Evolutionary conservation across 2,113 vertebrate genomes (phyloP).

Genomic region (Rattus norvegicus): DNA sequence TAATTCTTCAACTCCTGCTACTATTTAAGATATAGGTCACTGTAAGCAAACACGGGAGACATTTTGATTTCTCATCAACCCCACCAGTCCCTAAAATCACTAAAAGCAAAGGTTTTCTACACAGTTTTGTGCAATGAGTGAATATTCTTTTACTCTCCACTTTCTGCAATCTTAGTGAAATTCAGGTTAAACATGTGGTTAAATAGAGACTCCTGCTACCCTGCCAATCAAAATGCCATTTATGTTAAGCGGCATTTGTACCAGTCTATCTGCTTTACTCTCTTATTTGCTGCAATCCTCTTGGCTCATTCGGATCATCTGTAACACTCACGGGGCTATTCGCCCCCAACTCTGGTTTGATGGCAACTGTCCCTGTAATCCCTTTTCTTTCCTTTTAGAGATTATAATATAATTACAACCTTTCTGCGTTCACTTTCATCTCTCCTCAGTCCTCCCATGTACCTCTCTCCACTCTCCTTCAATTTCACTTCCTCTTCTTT

Average conservation of each 20-base stretch:
- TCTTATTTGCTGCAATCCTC: not conserved
- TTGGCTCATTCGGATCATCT: not conserved
- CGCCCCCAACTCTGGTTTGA: not conserved
- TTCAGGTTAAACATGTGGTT: not conserved
- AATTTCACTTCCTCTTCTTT: not conserved
- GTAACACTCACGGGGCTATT: not conserved
- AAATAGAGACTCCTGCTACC: not conserved
- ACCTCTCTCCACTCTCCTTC: not conserved
- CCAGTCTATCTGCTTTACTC: not conserved
- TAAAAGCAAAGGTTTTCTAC: not conserved
- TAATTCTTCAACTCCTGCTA: not conserved
- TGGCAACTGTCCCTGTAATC: not conserved
- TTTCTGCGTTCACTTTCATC: not conserved
- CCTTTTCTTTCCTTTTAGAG: not conserved
- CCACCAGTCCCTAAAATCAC: not conserved
- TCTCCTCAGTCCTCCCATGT: not conserved
- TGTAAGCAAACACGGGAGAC: slow-evolving; percentile 9
- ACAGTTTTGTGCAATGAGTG: not conserved
- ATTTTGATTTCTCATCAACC: not conserved
- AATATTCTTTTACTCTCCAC: not conserved
- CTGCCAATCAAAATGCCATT: not conserved
- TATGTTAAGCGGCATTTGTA: not conserved
- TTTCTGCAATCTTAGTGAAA: not conserved
- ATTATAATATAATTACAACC: not conserved
- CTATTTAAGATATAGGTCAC: not conserved